phyloP scores from a whole-genome alignment of 2,113 vertebrate species.

The Perca flavescens region DNA sequence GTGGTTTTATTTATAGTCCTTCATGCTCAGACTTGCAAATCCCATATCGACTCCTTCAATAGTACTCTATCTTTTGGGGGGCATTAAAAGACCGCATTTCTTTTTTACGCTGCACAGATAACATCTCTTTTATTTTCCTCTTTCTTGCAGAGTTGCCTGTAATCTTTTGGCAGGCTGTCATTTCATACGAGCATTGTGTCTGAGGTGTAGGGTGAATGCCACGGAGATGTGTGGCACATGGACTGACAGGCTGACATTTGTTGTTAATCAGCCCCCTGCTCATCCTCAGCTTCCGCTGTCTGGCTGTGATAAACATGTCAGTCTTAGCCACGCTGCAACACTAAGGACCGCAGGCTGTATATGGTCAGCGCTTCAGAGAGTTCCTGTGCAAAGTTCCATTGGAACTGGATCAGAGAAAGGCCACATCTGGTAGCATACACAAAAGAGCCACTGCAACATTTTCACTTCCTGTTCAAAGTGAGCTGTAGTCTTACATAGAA shows the following conservation, averaged over 20 bases:
- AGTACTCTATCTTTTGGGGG: conserved; percentile 30
- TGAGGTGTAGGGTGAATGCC: conserved; percentile 51
- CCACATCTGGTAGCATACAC: conserved; percentile 13
- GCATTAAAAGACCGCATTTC: neutral
- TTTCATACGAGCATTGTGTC: conserved; percentile 40
- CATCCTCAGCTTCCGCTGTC: conserved; percentile 40
- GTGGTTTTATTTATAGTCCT: conserved; percentile 42
- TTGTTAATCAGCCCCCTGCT: conserved; percentile 65
- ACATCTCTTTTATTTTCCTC: neutral
- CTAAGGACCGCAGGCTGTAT: neutral
- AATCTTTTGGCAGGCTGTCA: conserved; percentile 42
- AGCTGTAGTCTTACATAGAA: neutral
- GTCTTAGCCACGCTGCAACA: conserved; percentile 23
- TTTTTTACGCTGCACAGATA: conserved; percentile 9
- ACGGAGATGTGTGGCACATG: conserved; percentile 9
- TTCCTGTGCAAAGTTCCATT: conserved; percentile 16
- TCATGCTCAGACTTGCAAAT: conserved; percentile 38
- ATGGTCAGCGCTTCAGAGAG: conserved; percentile 7
- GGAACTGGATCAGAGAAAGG: conserved; percentile 23
- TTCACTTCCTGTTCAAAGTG: conserved; percentile 45
- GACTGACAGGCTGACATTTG: conserved; percentile 62
- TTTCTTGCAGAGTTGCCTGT: neutral
- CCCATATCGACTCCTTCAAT: neutral
- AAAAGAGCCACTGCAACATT: neutral
- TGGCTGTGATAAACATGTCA: conserved; percentile 58